These are phyloP conservation scores for Falco berigora DNA, from an alignment of 2,797 vertebrate genomes.

Conservation along the genomic window DNA sequence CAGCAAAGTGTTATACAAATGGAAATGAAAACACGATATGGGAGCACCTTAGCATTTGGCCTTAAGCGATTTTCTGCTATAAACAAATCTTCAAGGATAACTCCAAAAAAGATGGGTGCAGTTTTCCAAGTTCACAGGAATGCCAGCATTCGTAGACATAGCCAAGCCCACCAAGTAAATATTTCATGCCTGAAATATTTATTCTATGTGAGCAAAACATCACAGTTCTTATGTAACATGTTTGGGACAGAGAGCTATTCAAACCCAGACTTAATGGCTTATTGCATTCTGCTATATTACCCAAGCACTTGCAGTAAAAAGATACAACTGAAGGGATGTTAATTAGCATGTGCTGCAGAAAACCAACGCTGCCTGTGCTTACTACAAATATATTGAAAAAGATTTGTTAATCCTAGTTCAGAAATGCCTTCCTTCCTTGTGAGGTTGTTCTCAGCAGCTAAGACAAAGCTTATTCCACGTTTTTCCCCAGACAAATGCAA, in stretches of 20 bases:
- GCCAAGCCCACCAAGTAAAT: neutral
- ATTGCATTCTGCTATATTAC: rapidly evolving
- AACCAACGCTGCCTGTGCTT: neutral
- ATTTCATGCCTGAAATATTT: neutral
- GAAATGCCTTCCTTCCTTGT: constrained; percentile 6
- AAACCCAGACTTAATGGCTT: neutral
- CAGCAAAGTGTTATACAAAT: neutral
- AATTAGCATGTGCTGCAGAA: neutral
- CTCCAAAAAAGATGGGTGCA: neutral
- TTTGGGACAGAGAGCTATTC: neutral
- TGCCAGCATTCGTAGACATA: neutral
- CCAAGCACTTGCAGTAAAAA: neutral
- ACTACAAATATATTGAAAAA: neutral
- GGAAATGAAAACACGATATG: neutral
- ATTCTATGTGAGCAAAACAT: neutral
- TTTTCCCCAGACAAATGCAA: constrained; percentile 56
- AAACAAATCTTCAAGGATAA: neutral
- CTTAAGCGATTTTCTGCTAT: neutral
- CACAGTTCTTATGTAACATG: neutral
- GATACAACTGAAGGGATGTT: neutral
- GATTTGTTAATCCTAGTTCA: constrained; percentile 10
- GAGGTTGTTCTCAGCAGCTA: constrained; percentile 21
- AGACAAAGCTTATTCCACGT: constrained; percentile 26
- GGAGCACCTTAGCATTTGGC: neutral
- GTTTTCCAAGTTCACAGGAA: neutral